Conservation (phyloP, 2,113 vertebrate species). For the Thunnus thynnus region DNA sequence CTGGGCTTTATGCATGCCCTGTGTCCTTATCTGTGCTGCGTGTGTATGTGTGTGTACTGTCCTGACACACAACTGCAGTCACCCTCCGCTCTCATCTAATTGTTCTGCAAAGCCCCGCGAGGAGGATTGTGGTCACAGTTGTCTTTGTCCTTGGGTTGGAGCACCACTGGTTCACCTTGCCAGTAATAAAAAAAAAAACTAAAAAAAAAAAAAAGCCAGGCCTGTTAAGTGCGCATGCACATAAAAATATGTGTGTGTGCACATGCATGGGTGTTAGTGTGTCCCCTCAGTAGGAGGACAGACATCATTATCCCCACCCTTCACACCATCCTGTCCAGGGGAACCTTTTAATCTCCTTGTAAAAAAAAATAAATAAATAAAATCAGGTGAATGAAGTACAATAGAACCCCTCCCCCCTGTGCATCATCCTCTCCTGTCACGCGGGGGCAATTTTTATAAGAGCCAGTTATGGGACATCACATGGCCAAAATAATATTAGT, state of each 20-base stretch:
- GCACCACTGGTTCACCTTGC: constrained; percentile 71
- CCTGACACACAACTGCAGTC: constrained; percentile 72
- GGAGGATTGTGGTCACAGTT: constrained; percentile 66
- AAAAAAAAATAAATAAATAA: constrained; percentile 61
- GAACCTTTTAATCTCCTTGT: constrained; percentile 79
- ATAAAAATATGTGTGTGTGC: constrained; percentile 23
- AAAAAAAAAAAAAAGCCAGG: constrained; percentile 54
- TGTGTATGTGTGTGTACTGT: constrained; percentile 31
- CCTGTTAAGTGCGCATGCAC: constrained; percentile 50
- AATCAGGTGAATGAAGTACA: constrained; percentile 54
- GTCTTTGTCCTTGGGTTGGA: constrained; percentile 86
- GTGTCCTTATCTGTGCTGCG: constrained; percentile 10
- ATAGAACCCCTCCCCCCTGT: background rate
- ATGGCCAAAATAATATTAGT: constrained; percentile 82
- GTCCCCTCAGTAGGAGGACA: constrained; percentile 74
- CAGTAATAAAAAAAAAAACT: constrained; percentile 68
- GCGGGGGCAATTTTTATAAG: constrained; percentile 83
- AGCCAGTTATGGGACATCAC: constrained; percentile 79
- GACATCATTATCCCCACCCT: constrained; percentile 84
- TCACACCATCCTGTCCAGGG: constrained; percentile 78
- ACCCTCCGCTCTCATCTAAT: constrained; percentile 76
- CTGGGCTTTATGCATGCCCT: background rate
- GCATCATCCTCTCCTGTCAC: constrained; percentile 73
- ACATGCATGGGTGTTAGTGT: constrained; percentile 32
- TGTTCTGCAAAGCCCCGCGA: constrained; percentile 75